A percentile compares a stretch with the other conserved stretches of the same genome.
phyloP scores from a whole-genome alignment of 2,797 vertebrate genomes.

The Peromyscus aztecus region DNA sequence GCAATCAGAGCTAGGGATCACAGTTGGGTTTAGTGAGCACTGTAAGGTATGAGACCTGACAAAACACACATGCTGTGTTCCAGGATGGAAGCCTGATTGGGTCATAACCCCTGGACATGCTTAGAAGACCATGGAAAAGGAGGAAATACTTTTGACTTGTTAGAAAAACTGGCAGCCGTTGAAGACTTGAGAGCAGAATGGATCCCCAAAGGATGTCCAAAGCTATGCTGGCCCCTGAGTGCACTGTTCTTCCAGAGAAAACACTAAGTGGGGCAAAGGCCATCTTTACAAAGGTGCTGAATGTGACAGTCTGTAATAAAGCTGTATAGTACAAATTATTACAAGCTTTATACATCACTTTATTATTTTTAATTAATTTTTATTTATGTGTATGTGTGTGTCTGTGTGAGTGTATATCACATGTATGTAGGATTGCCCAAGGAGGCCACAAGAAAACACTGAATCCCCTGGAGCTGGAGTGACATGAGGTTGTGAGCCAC shows the following conservation, averaged over 20 bases:
- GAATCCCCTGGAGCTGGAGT: background rate
- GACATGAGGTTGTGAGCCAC: background rate
- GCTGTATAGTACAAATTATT: background rate
- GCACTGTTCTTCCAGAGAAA: background rate
- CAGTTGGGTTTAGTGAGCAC: background rate
- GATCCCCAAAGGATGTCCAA: background rate
- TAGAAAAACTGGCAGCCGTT: background rate
- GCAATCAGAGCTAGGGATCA: background rate
- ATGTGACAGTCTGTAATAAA: background rate
- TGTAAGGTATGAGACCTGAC: background rate
- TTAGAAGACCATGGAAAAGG: no score
- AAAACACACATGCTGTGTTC: background rate
- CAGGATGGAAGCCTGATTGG: fast-evolving
- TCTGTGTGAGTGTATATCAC: background rate
- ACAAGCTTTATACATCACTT: background rate
- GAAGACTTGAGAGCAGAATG: background rate
- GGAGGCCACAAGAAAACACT: background rate
- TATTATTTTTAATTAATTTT: background rate
- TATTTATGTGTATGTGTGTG: background rate
- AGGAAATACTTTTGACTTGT: background rate
- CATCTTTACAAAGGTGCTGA: background rate
- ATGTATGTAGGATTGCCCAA: background rate
- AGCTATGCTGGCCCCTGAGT: background rate
- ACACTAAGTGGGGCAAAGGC: background rate
- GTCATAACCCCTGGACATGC: fast-evolving